Evolutionary conservation across 2,888 invertebrate genomes (phyloP).

Genomic region (Cenopis cana): DNA sequence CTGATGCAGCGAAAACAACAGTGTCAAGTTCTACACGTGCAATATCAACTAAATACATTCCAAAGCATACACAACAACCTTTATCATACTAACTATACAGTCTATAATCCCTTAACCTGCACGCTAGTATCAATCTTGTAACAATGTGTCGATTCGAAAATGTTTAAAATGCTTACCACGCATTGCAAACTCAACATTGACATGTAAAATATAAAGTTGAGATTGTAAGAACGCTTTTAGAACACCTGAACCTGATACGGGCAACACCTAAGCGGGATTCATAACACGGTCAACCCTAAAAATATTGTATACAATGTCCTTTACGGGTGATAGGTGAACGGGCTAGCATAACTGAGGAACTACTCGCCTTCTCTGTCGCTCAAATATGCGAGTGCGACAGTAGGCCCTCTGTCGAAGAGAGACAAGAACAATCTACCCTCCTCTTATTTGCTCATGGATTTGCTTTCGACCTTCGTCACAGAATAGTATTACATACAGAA

Average conservation of each 20-base stretch:
- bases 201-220: not conserved
- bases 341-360: not conserved
- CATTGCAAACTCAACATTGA: not conserved
- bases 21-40: constrained; percentile 13
- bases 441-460: too few species aligned
- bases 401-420: too few species aligned
- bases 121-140: not conserved
- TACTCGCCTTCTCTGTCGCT: too few species aligned
- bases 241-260: not conserved
- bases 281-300: not conserved
- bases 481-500: too few species aligned
- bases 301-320: not conserved
- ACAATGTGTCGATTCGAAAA: constrained; percentile 2
- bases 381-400: too few species aligned
- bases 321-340: not conserved
- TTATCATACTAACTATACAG: not conserved
- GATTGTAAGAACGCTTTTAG: not conserved
- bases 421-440: too few species aligned
- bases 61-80: not conserved
- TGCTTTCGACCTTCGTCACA: too few species aligned
- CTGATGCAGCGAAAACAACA: constrained; percentile 1
- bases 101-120: not conserved
- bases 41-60: not conserved
- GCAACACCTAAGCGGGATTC: not conserved
- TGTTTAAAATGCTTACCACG: not conserved